phyloP scores from a whole-genome alignment of 1,140 invertebrate species.

The Pogonognathellus flavescens region DNA sequence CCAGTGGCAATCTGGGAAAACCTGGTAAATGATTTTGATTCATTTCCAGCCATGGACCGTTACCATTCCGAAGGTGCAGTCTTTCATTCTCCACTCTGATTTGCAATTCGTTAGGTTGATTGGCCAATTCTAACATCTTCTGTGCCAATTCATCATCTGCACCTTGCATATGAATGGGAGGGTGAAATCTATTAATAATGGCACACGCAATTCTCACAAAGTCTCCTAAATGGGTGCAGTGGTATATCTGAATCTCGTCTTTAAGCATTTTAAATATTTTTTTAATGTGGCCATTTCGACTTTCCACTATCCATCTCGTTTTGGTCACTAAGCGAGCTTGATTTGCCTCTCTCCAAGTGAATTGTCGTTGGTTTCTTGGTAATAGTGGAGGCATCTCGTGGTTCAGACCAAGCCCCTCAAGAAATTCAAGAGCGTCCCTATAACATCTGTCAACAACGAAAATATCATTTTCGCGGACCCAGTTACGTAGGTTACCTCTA shows the following conservation, averaged over 20 bases:
- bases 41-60: slow-evolving; percentile 14
- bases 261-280: slow-evolving; percentile 35
- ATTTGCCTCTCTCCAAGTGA: slow-evolving; percentile 22
- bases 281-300: slow-evolving; percentile 52
- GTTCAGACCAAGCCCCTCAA: not conserved
- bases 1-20: slow-evolving; percentile 5
- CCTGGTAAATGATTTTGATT: not conserved
- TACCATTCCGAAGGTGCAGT: not conserved
- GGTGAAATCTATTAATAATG: slow-evolving; percentile 32
- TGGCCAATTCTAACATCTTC: not conserved
- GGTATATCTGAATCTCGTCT: not conserved
- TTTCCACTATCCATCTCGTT: slow-evolving; percentile 49
- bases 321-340: slow-evolving; percentile 10
- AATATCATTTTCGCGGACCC: slow-evolving; percentile 53
- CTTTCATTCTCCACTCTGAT: not conserved
- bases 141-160: not conserved
- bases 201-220: slow-evolving; percentile 44
- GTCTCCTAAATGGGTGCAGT: slow-evolving; percentile 5
- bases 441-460: slow-evolving; percentile 53
- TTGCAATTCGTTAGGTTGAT: not conserved
- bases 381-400: not conserved
- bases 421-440: not conserved
- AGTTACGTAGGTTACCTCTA: not conserved
- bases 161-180: not conserved
- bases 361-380: not conserved